These are phyloP conservation scores for Myripristis murdjan DNA, from an alignment of 2,797 vertebrate genomes.

Conservation along the genomic window DNA sequence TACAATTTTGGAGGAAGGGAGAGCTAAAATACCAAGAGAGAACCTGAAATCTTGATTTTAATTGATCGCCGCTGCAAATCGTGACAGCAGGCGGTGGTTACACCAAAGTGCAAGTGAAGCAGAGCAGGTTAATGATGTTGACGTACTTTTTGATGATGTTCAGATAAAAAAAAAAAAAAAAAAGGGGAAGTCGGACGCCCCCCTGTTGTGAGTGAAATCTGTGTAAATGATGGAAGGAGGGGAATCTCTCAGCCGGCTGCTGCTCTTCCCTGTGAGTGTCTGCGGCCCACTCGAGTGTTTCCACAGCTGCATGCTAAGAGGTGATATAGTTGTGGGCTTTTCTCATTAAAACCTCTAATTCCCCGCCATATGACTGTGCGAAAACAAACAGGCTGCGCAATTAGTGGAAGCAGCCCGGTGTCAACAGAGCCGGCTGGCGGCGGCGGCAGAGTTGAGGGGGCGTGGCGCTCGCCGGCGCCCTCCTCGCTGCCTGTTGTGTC, in stretches of 20 bases:
- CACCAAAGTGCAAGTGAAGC: too few species aligned
- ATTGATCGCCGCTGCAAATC: too few species aligned
- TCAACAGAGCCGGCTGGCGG: conserved; percentile 42
- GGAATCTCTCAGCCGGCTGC: background rate
- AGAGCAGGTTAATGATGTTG: too few species aligned
- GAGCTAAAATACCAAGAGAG: too few species aligned
- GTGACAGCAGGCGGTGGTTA: too few species aligned
- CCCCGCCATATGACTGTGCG: conserved; percentile 13
- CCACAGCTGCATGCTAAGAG: conserved; percentile 19
- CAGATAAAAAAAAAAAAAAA: too few species aligned
- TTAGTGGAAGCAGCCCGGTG: conserved; percentile 33
- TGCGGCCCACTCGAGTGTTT: conserved; percentile 8
- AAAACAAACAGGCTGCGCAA: conserved; percentile 44
- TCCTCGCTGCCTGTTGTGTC: too few species aligned
- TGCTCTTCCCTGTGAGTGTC: background rate
- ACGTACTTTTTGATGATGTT: too few species aligned
- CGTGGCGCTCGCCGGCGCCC: too few species aligned
- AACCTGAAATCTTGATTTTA: too few species aligned
- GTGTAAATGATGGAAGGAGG: background rate
- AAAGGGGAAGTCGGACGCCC: too few species aligned
- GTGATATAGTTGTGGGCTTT: background rate
- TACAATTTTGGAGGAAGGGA: too few species aligned
- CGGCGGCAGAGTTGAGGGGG: background rate
- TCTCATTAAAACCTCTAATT: conserved; percentile 31
- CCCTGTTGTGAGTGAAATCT: background rate